Percentiles rank a stretch among this genome's conserved stretches.
These are phyloP conservation scores for Aspidapion aeneum DNA, from an alignment of 2,888 invertebrate species.

Conservation along the genomic window DNA sequence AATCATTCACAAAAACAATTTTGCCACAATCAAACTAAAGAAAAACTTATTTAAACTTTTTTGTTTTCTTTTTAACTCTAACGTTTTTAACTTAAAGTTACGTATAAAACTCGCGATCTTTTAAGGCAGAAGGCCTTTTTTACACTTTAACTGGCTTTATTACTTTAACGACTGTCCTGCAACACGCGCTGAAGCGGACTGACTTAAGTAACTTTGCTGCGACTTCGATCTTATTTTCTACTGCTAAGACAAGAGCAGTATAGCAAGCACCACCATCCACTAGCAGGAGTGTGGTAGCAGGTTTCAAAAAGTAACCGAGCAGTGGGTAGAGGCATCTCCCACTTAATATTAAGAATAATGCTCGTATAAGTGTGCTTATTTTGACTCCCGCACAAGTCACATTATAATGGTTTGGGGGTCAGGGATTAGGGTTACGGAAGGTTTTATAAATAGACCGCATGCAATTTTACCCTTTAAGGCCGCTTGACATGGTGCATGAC, in stretches of 20 bases:
- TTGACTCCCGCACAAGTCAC: slow-evolving; percentile 23
- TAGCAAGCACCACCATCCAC: background rate
- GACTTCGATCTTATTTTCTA: background rate
- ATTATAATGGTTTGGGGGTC: background rate
- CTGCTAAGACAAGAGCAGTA: too few relatives aligned
- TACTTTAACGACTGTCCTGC: too few relatives aligned
- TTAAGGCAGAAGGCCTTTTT: background rate
- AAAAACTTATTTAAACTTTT: too few relatives aligned
- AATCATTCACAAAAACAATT: too few relatives aligned
- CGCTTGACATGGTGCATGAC: too few relatives aligned
- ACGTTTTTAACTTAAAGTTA: too few relatives aligned
- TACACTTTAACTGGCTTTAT: background rate
- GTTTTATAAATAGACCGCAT: background rate
- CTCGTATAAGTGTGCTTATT: slow-evolving; percentile 8
- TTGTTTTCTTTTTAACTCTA: too few relatives aligned
- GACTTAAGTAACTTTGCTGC: background rate
- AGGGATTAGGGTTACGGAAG: background rate
- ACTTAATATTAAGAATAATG: slow-evolving; percentile 7
- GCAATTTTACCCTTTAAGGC: too few relatives aligned
- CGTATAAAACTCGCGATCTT: background rate
- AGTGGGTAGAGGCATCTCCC: slow-evolving; percentile 15
- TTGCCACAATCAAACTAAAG: too few relatives aligned
- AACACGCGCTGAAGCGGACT: background rate
- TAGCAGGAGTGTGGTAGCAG: background rate
- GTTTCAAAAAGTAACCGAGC: too few relatives aligned